Percentiles rank a stretch among this genome's conserved stretches.
Evolutionary conservation across 2,113 vertebrate genomes (phyloP).

Genomic region (Leptobrachium leishanense): DNA sequence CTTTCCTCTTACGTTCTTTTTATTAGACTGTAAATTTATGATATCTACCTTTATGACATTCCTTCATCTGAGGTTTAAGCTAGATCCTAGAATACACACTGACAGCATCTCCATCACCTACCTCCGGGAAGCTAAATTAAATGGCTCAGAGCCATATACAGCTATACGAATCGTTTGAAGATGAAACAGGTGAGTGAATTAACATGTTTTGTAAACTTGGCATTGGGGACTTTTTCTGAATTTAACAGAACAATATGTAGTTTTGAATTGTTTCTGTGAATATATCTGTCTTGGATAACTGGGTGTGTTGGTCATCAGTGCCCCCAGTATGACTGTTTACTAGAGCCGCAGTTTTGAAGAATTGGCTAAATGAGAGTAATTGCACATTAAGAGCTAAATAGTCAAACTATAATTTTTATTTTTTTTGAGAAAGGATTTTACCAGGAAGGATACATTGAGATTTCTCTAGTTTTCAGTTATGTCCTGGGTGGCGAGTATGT

Average conservation of each 20-base stretch:
- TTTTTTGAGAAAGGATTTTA: too few species aligned
- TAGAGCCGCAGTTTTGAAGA: too few species aligned
- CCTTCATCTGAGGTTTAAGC: neutral
- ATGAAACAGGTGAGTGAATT: constrained; percentile 64
- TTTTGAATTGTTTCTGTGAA: too few species aligned
- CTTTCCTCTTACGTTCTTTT: constrained; percentile 48
- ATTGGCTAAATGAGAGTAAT: too few species aligned
- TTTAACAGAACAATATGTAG: neutral
- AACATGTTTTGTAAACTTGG: neutral
- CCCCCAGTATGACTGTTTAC: too few species aligned
- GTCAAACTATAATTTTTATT: too few species aligned
- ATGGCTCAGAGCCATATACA: constrained; percentile 52
- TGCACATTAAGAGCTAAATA: too few species aligned
- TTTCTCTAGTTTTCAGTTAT: too few species aligned
- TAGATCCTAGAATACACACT: neutral
- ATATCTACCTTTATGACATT: constrained; percentile 6
- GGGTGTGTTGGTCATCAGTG: too few species aligned
- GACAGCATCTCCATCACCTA: neutral
- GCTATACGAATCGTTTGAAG: neutral
- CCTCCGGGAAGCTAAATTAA: constrained; percentile 28
- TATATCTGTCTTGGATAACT: too few species aligned
- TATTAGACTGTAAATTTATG: constrained; percentile 50
- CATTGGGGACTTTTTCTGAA: neutral
- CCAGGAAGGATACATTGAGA: too few species aligned
- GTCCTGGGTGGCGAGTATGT: too few species aligned